Base-by-base conservation (phyloP, 1,140 invertebrate species). In the Pseudomyrmex dendroicus region DNA sequence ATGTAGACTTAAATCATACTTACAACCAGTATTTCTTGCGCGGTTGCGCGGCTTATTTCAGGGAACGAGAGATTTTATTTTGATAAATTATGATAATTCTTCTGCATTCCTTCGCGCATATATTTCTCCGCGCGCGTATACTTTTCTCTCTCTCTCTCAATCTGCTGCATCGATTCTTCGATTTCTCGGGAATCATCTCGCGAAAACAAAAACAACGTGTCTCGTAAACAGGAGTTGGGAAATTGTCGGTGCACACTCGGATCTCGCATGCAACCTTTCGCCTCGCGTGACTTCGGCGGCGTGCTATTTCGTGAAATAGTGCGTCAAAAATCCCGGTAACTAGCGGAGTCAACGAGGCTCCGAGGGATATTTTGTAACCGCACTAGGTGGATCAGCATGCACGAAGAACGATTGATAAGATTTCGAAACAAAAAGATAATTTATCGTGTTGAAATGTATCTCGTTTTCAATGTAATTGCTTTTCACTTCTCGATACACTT, bases 231-330 rank as follows among this genome's bases (percentile, higher is more conserved):
- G 0, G 17, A 54, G 62, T 77, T 67, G 15, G 54, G 48, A n/a
- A 80, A 80, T 80, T 80, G 48, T 80, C 25, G 77, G 9, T 35
- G 35, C 67, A 54, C 22, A 44, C 61, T 76, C 48, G 25, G 66
- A 72, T 35, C 66, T 80, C 72, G 66, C 17, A 35, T 46, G 20
- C 66, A 46, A 61, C 46, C n/a, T 73, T 68, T 73, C 50, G 22
- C 68, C 57, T 82, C 67, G 67, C 77, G 77, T 80, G 77, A 82
- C 44, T 82, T 10, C 56, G 12, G 12, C 66, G 22, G 73, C 44
- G 12, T 48, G 5, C 35, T 10, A 13, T 57, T 76, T 62, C 35
- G 67, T 15, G 22, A 73, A 70, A 73, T 56, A 46, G 12, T 5
- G 8, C 20, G 44, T 80, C 20, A 80, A 80, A 70, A 54, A 35